phyloP scores from a whole-genome alignment of 2,797 vertebrate species.

The Crenuchus spilurus region DNA sequence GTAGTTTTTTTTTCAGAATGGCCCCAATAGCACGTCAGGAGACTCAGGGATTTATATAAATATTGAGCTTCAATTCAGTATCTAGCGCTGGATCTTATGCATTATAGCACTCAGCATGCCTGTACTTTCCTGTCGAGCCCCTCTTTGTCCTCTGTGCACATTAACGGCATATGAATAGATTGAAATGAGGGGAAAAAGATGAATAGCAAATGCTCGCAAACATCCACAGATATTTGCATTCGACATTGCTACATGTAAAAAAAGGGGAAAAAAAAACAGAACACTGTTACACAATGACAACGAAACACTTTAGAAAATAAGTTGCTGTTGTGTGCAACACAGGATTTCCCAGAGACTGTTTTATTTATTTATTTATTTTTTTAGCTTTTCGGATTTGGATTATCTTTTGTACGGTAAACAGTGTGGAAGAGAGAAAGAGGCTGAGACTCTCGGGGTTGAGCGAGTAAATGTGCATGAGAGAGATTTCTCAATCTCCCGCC shows the following conservation, averaged over 20 bases:
- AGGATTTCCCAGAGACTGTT: conserved; percentile 6
- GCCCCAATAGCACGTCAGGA: background rate
- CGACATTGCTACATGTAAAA: background rate
- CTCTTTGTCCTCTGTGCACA: background rate
- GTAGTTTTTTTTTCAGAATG: background rate
- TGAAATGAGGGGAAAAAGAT: conserved; percentile 21
- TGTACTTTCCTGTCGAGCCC: background rate
- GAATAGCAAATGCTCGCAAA: background rate
- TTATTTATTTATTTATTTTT: too few species aligned
- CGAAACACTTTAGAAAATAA: conserved; percentile 18
- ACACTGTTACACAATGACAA: conserved; percentile 5
- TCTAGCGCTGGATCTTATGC: background rate
- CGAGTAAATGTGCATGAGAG: conserved; percentile 8
- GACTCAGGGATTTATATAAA: background rate
- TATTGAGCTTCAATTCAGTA: background rate
- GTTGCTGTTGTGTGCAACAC: background rate
- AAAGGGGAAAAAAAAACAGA: background rate
- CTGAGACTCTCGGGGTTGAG: background rate
- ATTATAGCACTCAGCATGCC: background rate
- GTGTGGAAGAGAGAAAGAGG: background rate
- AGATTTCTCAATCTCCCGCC: conserved; percentile 5
- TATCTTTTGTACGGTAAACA: conserved; percentile 20
- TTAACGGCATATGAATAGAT: conserved; percentile 4
- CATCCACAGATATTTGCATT: conserved; percentile 25
- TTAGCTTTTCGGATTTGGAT: background rate